Evolutionary conservation across 2,888 invertebrate species (phyloP), one percentile per base, ranked within the genome.

Genomic region (Drosophila atroscutellata): DNA sequence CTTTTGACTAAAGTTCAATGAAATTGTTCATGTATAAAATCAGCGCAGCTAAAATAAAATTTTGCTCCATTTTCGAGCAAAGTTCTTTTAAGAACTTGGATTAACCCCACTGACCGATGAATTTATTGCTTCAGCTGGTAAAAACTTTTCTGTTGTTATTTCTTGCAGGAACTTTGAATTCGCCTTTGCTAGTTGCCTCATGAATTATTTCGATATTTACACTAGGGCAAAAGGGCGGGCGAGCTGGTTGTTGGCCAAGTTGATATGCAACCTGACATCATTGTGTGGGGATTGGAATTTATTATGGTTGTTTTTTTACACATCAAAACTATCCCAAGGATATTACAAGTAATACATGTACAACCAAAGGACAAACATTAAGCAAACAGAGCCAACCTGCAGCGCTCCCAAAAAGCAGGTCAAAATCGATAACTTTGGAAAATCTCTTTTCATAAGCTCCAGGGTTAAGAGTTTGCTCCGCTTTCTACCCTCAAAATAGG

Each of bases 111-210:
- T 60, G 24, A 24, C 37, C 58, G 39, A 18, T 24, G 52, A 71
- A 50, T 59, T 55, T 63, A 61, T 64, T 72, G 63, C 57, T 83
- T 72, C 80, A 80, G 83, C 77, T 76, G 83, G 57, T 39, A 20
- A 13, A 30, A 57, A 60, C 30, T 60, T 57, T 32, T n/a, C 28
- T 55, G 30, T 60, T 58, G 42, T 47, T 49, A 45, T 42, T 62
- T 60, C 54, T 26, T 59, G 61, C 50, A 63, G 34, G 36, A 83
- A 80, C 80, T 83, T 82, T 51, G 65, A 80, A 62, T 65, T 73
- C 9, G 50, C 52, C 51, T 26, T 52, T 24, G 36, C 18, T 9
- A 20, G 42, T 54, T 37, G 70, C 26, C 65, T 59, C 45, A 59
- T 64, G 28, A 42, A 50, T 69, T 56, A 42, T 49, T 50, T 34